These are phyloP conservation scores for Salvelinus alpinus DNA, from an alignment of 2,113 vertebrate genomes.

Conservation along the genomic window DNA sequence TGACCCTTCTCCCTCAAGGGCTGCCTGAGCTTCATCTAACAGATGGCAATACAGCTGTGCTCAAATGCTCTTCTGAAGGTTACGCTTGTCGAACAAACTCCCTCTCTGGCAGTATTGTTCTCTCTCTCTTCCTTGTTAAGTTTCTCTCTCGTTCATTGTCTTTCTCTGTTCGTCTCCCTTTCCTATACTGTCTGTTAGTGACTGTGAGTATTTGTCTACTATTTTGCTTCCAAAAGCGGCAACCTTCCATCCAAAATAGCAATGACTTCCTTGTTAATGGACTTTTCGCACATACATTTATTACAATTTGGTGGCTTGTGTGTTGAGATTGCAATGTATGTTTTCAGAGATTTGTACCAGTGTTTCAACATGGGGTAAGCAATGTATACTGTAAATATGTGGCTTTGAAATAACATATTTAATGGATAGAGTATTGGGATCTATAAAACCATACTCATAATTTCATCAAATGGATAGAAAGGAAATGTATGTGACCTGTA, in stretches of 20 bases:
- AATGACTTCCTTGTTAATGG: background rate
- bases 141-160: too few species aligned
- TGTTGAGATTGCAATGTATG: background rate
- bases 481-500: background rate
- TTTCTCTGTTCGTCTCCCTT: background rate
- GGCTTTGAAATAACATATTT: background rate
- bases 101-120: background rate
- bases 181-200: background rate
- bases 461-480: background rate
- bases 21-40: slow-evolving; percentile 27
- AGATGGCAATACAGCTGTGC: slow-evolving; percentile 55
- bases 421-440: too few species aligned
- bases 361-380: background rate
- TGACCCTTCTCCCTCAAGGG: slow-evolving; percentile 25
- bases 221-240: background rate
- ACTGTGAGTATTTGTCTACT: background rate
- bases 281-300: background rate
- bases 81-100: slow-evolving; percentile 42
- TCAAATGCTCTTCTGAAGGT: slow-evolving; percentile 44
- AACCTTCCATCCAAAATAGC: background rate
- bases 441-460: too few species aligned
- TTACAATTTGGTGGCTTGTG: too few species aligned
- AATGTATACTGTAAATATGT: background rate
- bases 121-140: background rate
- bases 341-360: background rate